A percentile compares a stretch with the other conserved stretches of the same genome.
These are phyloP conservation scores for Callionymus lyra DNA, from an alignment of 2,113 vertebrate genomes.

Conservation along the genomic window DNA sequence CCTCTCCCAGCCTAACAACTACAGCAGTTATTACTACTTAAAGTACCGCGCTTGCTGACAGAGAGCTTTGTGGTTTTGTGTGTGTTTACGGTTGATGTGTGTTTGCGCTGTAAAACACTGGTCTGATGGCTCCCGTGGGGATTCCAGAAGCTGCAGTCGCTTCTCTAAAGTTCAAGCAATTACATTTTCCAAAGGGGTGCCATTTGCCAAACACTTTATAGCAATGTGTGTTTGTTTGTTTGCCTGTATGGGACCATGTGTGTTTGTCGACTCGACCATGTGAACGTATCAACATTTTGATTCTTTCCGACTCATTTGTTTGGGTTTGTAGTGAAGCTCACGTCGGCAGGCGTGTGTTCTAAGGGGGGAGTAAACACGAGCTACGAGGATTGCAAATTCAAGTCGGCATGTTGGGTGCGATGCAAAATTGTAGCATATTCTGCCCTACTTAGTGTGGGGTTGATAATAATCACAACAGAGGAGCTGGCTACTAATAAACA, in stretches of 20 bases:
- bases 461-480: too few relatives aligned
- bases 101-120: constrained; percentile 33
- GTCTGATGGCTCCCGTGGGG: constrained; percentile 50
- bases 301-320: too few relatives aligned
- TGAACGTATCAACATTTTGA: constrained; percentile 24
- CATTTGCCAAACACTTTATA: constrained; percentile 43
- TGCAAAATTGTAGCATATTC: too few relatives aligned
- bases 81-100: constrained; percentile 17
- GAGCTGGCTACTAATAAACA: too few relatives aligned
- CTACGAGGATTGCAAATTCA: too few relatives aligned
- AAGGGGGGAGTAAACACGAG: too few relatives aligned
- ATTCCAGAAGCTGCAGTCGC: constrained; percentile 46
- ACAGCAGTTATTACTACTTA: constrained; percentile 47
- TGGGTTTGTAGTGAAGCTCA: neutral
- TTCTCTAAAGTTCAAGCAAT: constrained; percentile 62
- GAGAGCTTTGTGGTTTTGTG: constrained; percentile 25
- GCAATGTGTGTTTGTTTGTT: constrained; percentile 18
- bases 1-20: constrained; percentile 33
- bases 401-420: too few relatives aligned
- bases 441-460: too few relatives aligned
- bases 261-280: constrained; percentile 1
- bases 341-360: too few relatives aligned
- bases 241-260: constrained; percentile 4
- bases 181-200: constrained; percentile 49
- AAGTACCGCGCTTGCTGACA: constrained; percentile 53